Conservation (phyloP, 2,888 invertebrate genomes). For the Arctia plantaginis region DNA sequence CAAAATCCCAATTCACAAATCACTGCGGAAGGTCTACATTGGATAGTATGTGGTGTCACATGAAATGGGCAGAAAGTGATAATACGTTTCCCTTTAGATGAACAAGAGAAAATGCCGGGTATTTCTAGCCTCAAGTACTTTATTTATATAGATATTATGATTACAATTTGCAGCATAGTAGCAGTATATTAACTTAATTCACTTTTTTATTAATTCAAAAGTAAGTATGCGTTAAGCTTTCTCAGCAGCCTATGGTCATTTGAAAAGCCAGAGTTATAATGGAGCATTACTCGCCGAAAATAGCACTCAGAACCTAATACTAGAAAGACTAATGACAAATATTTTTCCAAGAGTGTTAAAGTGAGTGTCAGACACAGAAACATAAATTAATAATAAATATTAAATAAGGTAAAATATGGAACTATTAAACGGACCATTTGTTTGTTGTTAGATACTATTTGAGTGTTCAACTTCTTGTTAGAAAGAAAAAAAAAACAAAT, state of each 20-base stretch:
- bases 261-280: no score
- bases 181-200: no score
- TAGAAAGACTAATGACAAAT: no score
- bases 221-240: no score
- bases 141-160: not conserved
- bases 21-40: slow-evolving; percentile 26
- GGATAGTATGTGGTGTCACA: slow-evolving; percentile 15
- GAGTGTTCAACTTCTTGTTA: not conserved
- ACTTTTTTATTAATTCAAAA: no score
- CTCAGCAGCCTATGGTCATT: no score
- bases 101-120: slow-evolving; percentile 13
- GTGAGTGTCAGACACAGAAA: no score
- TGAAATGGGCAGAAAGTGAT: slow-evolving; percentile 22
- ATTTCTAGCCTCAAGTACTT: slow-evolving; percentile 5
- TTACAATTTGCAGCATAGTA: no score
- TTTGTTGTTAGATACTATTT: not conserved
- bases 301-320: no score
- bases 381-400: no score
- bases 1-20: slow-evolving; percentile 37
- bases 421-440: not conserved
- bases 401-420: not conserved
- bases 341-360: no score
- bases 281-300: no score
- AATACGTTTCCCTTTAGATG: slow-evolving; percentile 19
- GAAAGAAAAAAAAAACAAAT: not conserved